Evolutionary conservation across 1,140 invertebrate species (phyloP), one percentile per base, ranked within the genome.

Genomic region (Trachymyrmex septentrionalis): DNA sequence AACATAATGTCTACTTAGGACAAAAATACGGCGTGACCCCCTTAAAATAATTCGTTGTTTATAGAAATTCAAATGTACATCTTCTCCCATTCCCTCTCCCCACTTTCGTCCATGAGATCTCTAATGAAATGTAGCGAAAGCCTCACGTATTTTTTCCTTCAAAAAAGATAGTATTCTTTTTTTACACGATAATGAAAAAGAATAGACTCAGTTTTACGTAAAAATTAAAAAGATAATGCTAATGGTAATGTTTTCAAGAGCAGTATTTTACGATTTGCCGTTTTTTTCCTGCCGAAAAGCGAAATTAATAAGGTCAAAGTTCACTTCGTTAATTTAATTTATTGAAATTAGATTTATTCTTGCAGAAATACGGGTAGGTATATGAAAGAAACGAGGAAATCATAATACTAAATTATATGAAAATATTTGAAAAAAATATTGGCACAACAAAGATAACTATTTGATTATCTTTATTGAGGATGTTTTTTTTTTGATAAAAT

Each of bases 21-120:
- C 30, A 50, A 76, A 73, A 64, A 64, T 44, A 50, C 50, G 14
- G 34, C 48, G 14, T 69, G 50, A 72, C 5, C 44, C 14, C 3
- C 84, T 78, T 86, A 80, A 86, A 86, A 77, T 78, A 86, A 86
- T 86, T 86, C 84, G 63, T 86, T 86, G 84, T 86, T 34, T 63
- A 27, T 86, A 19, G 30, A 78, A 78, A 86, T 77, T 53, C 63
- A 5, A 86, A 86, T 3, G 34, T 67, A 50, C 50, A 53, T 24
- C 4, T 21, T 72, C 16, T 34, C 6, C 6, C 34, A 38, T 38
- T 38, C 1, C 34, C 34, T 16, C 27, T 34, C n/a, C 19, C n/a
- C n/a, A n/a, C 10, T 34, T 67, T 67, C 3, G n/a, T 67, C 34
- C n/a, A n/a, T 44, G 34, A 72, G 14, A 78, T 48, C 24, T 81